A percentile compares a stretch with the other conserved stretches of the same genome.
phyloP scores from a whole-genome alignment of 2,888 invertebrate species.

The Lycocerus yunnanus region DNA sequence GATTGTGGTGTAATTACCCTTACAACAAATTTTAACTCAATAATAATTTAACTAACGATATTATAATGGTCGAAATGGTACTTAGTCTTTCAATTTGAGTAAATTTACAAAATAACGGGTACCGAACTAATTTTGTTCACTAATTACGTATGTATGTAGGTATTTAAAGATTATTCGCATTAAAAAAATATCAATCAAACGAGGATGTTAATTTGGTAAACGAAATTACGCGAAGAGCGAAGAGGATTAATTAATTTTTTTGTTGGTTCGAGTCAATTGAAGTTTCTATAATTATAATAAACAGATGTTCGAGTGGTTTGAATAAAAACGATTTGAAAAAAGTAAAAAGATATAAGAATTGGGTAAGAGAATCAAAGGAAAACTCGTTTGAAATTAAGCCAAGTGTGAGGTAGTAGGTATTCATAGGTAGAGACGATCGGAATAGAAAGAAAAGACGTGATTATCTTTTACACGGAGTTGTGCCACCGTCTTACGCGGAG shows the following conservation, averaged over 20 bases:
- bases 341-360: not conserved
- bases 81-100: not conserved
- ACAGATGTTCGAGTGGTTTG: not conserved
- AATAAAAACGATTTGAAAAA: not conserved
- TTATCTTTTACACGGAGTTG: slow-evolving; percentile 28
- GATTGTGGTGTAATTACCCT: not conserved
- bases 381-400: slow-evolving; percentile 27
- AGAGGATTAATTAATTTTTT: not conserved
- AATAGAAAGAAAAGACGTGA: slow-evolving; percentile 28
- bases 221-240: not conserved
- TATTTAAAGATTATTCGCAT: not conserved
- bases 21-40: not conserved
- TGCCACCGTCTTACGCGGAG: slow-evolving; percentile 31
- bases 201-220: not conserved
- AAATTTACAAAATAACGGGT: not conserved
- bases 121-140: not conserved
- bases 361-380: slow-evolving; percentile 20
- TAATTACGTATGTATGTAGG: no score
- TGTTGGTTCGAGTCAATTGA: not conserved
- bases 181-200: not conserved
- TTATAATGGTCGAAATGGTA: slow-evolving; percentile 1
- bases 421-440: slow-evolving; percentile 25
- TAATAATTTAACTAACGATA: not conserved
- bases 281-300: not conserved
- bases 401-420: slow-evolving; percentile 26